These are phyloP conservation scores for Cettia cetti DNA, from an alignment of 2,113 vertebrate genomes.

Conservation along the genomic window DNA sequence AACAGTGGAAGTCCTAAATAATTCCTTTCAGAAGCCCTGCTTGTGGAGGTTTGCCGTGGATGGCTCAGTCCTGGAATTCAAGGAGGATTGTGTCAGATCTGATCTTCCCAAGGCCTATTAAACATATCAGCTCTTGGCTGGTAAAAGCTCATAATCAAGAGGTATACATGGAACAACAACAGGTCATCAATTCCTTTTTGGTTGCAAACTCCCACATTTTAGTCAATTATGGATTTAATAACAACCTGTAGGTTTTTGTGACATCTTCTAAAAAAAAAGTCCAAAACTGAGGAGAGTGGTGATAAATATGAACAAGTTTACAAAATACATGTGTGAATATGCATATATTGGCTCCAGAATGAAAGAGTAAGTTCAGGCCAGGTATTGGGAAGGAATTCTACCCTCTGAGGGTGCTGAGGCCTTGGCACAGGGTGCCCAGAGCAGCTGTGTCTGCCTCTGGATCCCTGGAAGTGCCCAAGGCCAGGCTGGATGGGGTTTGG, in stretches of 20 bases:
- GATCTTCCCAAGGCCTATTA: not conserved
- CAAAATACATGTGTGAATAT: not conserved
- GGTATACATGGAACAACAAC: not conserved
- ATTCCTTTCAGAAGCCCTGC: not conserved
- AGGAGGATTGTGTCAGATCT: not conserved
- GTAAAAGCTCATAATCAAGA: not conserved
- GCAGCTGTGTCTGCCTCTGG: not conserved
- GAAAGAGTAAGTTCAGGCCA: not conserved
- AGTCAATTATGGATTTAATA: not conserved
- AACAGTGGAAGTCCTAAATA: not conserved
- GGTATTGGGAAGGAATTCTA: not conserved
- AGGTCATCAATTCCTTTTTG: not conserved
- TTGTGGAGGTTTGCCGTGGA: not conserved
- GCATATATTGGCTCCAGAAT: not conserved
- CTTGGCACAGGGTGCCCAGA: not conserved
- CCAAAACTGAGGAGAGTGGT: not conserved
- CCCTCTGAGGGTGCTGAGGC: not conserved
- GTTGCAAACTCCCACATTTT: not conserved
- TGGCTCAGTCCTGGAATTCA: not conserved
- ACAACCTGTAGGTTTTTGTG: not conserved
- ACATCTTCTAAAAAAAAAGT: not conserved
- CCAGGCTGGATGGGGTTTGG: not conserved
- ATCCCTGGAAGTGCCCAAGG: not conserved
- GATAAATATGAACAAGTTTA: fast-evolving
- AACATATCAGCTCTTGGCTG: not conserved